Percentiles rank a stretch among this genome's conserved stretches.
These are phyloP conservation scores for Busseola fusca DNA, from an alignment of 2,888 invertebrate genomes.

Conservation along the genomic window DNA sequence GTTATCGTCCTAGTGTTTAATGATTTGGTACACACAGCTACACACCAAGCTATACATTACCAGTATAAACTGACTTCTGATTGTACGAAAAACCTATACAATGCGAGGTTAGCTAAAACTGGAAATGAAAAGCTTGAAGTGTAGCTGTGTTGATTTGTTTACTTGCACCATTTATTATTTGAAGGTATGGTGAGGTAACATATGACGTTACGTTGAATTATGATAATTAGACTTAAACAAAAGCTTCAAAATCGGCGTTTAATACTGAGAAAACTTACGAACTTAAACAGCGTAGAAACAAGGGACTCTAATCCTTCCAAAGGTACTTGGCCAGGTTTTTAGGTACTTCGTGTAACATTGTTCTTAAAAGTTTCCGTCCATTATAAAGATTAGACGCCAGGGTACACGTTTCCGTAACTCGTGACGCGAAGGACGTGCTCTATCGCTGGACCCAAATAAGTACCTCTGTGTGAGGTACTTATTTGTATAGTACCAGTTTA, in stretches of 20 bases:
- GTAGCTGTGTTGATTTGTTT: constrained; percentile 3
- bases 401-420: constrained; percentile 44
- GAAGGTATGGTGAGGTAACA: not conserved
- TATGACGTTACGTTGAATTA: not conserved
- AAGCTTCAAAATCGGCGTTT: not conserved
- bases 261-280: not conserved
- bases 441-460: constrained; percentile 46
- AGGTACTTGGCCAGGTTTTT: constrained; percentile 36
- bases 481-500: constrained; percentile 17
- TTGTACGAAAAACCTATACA: too few relatives aligned
- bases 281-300: constrained; percentile 7
- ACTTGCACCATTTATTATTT: constrained; percentile 5
- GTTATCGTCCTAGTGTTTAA: constrained; percentile 17
- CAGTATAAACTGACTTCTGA: too few relatives aligned
- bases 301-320: constrained; percentile 6
- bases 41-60: too few relatives aligned
- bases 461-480: not conserved
- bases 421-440: constrained; percentile 52
- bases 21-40: constrained; percentile 1
- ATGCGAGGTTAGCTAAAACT: too few relatives aligned
- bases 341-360: constrained; percentile 48
- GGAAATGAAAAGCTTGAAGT: too few relatives aligned
- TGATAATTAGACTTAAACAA: not conserved
- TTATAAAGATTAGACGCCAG: constrained; percentile 52
- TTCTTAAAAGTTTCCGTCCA: constrained; percentile 58